A percentile compares a stretch with the other conserved stretches of the same genome.
Conservation (phyloP, 1,140 invertebrate genomes). For the Goniozus legneri region DNA sequence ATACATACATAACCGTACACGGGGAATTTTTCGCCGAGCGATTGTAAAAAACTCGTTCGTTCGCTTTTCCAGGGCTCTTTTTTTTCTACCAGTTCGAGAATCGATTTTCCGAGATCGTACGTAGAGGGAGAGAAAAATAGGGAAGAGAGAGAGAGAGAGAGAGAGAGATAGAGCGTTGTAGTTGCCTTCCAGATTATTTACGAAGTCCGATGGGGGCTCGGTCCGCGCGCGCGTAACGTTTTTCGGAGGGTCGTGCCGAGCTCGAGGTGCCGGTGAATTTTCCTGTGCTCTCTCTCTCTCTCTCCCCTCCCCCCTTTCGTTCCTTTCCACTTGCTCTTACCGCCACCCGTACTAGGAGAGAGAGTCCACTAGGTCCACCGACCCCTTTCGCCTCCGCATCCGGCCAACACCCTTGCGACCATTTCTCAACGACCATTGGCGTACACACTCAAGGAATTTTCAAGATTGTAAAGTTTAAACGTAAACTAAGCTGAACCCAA, state of each 20-base stretch:
- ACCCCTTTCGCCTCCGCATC: slow-evolving; percentile 33
- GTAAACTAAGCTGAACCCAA: too few species aligned
- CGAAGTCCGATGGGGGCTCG: slow-evolving; percentile 15
- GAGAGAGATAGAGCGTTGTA: too few species aligned
- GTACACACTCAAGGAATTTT: too few species aligned
- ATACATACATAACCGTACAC: too few species aligned
- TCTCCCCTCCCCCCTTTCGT: too few species aligned
- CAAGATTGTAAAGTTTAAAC: too few species aligned
- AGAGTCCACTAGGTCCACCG: slow-evolving; percentile 3
- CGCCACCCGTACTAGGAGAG: too few species aligned
- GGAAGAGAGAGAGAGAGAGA: neutral
- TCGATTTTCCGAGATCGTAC: slow-evolving; percentile 25
- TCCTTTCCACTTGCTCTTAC: too few species aligned
- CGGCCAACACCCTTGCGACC: slow-evolving; percentile 25
- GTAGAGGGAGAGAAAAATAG: too few species aligned
- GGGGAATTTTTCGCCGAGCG: too few species aligned
- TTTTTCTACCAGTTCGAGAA: slow-evolving; percentile 10
- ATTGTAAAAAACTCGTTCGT: too few species aligned
- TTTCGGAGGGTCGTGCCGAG: slow-evolving; percentile 15
- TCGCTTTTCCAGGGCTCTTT: neutral
- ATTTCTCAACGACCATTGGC: slow-evolving; percentile 31
- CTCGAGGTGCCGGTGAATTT: slow-evolving; percentile 15
- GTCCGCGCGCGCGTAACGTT: slow-evolving; percentile 17
- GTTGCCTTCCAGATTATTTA: slow-evolving; percentile 32
- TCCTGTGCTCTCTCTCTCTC: too few species aligned